A percentile compares a stretch with the other conserved stretches of the same genome.
These are phyloP conservation scores for Dicroscelio sp. DNA, from an alignment of 2,888 invertebrate genomes.

Conservation along the genomic window DNA sequence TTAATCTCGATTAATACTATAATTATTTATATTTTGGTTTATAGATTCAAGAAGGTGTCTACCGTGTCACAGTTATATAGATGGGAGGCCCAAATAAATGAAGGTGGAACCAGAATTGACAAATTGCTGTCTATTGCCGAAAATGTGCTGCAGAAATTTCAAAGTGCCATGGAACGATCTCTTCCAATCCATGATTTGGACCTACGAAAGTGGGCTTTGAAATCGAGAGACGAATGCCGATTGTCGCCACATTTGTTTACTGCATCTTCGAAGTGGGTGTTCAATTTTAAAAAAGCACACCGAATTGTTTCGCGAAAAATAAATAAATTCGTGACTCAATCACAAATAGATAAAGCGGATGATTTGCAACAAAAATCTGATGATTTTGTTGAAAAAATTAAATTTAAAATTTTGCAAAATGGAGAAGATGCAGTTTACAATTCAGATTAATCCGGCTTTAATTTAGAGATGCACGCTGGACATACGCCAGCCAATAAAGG, in stretches of 20 bases:
- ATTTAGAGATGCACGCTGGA: slow-evolving; percentile 51
- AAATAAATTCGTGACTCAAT: neutral
- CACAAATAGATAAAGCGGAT: neutral
- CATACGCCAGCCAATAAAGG: slow-evolving; percentile 48
- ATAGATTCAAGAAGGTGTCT: neutral
- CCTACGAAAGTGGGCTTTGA: neutral
- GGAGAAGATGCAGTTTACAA: neutral
- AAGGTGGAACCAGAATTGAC: neutral
- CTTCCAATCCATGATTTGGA: neutral
- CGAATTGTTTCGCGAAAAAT: neutral
- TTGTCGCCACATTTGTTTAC: neutral
- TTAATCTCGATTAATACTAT: too few species aligned
- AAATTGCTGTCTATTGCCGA: neutral
- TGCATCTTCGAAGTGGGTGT: neutral
- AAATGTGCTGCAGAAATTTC: neutral
- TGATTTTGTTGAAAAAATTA: neutral
- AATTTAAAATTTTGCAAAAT: neutral
- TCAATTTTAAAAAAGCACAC: neutral
- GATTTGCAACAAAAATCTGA: neutral
- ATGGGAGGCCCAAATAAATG: neutral
- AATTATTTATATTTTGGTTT: too few species aligned
- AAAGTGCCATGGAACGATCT: neutral
- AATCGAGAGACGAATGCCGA: neutral
- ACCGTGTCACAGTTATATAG: neutral
- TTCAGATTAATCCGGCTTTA: slow-evolving; percentile 63